These are phyloP conservation scores for Papilio dardanus DNA, from an alignment of 1,140 invertebrate species.

Conservation along the genomic window DNA sequence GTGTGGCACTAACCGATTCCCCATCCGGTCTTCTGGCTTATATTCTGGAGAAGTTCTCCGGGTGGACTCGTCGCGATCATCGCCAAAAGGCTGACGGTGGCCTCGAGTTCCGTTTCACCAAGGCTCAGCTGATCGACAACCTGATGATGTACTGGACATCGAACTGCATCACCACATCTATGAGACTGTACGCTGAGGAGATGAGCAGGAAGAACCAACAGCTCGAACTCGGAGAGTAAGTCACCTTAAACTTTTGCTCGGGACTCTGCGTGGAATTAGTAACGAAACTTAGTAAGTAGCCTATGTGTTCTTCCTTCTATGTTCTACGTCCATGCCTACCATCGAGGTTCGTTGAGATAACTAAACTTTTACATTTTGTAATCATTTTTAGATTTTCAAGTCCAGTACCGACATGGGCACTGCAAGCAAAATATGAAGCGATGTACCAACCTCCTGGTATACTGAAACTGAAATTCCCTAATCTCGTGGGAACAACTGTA, in stretches of 20 bases:
- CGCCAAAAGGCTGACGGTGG: slow-evolving; percentile 85
- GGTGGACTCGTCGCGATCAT: slow-evolving; percentile 85
- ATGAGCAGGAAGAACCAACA: slow-evolving; percentile 63
- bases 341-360: too few species aligned
- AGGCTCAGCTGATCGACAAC: slow-evolving; percentile 93
- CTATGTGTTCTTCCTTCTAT: too few species aligned
- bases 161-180: slow-evolving; percentile 89
- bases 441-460: slow-evolving; percentile 81
- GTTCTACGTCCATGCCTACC: too few species aligned
- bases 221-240: too few species aligned
- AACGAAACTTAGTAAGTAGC: too few species aligned
- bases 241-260: too few species aligned
- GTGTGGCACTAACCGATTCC: slow-evolving; percentile 84
- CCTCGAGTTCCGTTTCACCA: slow-evolving; percentile 82
- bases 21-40: slow-evolving; percentile 89
- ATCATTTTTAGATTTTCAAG: slow-evolving; percentile 46
- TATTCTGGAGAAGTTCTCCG: slow-evolving; percentile 93
- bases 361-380: too few species aligned
- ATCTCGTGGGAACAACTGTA: slow-evolving; percentile 84
- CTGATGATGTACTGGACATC: slow-evolving; percentile 94
- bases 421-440: slow-evolving; percentile 86
- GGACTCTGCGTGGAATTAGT: too few species aligned
- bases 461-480: slow-evolving; percentile 82
- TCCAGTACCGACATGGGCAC: slow-evolving; percentile 86
- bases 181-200: slow-evolving; percentile 88